Conservation (phyloP, 2,888 invertebrate genomes). For the Stictocephala bisonia region DNA sequence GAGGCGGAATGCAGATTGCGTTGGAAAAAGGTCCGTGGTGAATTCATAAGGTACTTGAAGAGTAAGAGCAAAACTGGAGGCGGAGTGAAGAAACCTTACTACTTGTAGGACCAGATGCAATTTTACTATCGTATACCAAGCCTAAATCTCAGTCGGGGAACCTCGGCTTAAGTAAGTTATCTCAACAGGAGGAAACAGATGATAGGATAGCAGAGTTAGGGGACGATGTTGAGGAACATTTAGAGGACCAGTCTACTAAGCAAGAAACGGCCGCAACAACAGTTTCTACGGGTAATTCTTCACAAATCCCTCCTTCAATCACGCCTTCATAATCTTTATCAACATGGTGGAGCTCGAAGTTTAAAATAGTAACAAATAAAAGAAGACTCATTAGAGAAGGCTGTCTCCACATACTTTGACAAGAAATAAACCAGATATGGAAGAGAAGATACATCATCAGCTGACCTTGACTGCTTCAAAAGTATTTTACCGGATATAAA, state of each 20-base stretch:
- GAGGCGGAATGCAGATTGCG: conserved; percentile 17
- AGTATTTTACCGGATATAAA: too few species aligned
- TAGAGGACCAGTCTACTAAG: background rate
- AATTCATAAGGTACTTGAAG: conserved; percentile 9
- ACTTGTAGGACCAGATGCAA: conserved; percentile 13
- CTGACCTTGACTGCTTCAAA: background rate
- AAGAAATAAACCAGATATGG: too few species aligned
- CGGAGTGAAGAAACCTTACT: conserved; percentile 14
- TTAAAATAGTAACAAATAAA: background rate
- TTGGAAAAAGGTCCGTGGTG: background rate
- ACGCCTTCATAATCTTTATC: background rate
- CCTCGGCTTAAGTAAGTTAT: background rate
- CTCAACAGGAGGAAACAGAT: conserved; percentile 8
- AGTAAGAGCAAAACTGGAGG: conserved; percentile 9
- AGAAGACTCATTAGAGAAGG: background rate
- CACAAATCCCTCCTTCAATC: background rate
- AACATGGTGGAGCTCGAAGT: background rate
- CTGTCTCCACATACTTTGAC: background rate
- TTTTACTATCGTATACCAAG: conserved; percentile 18
- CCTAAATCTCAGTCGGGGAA: conserved; percentile 8
- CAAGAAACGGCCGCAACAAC: background rate
- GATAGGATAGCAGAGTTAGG: background rate
- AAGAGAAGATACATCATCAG: too few species aligned
- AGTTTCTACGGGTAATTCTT: background rate
- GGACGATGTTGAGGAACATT: background rate